Percentiles rank a stretch among this genome's conserved stretches.
phyloP scores from a whole-genome alignment of 2,888 invertebrate species.

The Eupithecia tripunctaria region DNA sequence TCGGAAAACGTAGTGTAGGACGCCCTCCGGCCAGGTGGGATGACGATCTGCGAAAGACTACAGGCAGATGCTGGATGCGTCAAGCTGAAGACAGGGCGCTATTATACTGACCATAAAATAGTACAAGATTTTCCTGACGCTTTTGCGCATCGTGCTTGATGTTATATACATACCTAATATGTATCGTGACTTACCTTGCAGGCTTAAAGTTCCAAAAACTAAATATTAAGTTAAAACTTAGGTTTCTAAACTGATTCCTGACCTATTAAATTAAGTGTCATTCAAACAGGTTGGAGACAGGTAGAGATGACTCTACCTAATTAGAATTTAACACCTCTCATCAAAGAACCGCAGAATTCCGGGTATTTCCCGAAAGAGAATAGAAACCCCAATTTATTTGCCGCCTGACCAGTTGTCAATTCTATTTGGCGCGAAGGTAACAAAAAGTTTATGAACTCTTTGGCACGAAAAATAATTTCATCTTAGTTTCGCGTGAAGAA shows the following conservation, averaged over 20 bases:
- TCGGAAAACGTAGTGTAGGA: too few species aligned
- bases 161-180: too few species aligned
- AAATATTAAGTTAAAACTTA: background rate
- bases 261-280: background rate
- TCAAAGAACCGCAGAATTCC: slow-evolving; percentile 14
- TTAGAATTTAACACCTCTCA: slow-evolving; percentile 16
- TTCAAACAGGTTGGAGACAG: background rate
- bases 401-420: slow-evolving; percentile 17
- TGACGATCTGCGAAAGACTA: too few species aligned
- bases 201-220: background rate
- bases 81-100: too few species aligned
- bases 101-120: background rate
- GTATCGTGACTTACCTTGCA: background rate
- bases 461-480: slow-evolving; percentile 19
- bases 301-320: slow-evolving; percentile 2
- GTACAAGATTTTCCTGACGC: background rate
- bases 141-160: too few species aligned
- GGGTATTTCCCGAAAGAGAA: slow-evolving; percentile 11
- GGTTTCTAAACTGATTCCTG: background rate
- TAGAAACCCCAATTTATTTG: slow-evolving; percentile 12
- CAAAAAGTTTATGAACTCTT: slow-evolving; percentile 4
- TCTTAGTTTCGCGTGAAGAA: slow-evolving; percentile 8
- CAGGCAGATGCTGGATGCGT: too few species aligned
- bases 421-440: slow-evolving; percentile 15
- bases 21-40: too few species aligned